Percentiles rank a stretch among this genome's conserved stretches.
phyloP scores from a whole-genome alignment of 2,113 vertebrate genomes.

The Dascyllus trimaculatus region DNA sequence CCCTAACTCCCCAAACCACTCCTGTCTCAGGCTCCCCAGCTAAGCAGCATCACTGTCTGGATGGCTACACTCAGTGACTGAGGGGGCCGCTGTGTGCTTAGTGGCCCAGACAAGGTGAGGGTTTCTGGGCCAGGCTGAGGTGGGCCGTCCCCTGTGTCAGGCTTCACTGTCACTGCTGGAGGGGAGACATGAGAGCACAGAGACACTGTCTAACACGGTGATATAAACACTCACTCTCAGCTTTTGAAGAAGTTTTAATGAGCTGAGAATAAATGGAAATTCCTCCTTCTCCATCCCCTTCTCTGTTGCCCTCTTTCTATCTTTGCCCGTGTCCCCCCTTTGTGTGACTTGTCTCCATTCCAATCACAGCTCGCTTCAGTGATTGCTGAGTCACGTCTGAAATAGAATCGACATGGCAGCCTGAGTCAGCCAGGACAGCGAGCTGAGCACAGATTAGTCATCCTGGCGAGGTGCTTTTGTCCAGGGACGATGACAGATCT shows the following conservation, averaged over 20 bases:
- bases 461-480: slow-evolving; percentile 74
- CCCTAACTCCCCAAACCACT: slow-evolving; percentile 46
- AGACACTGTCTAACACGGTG: slow-evolving; percentile 18
- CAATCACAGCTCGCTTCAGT: slow-evolving; percentile 71
- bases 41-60: slow-evolving; percentile 51
- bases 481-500: slow-evolving; percentile 73
- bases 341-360: slow-evolving; percentile 78
- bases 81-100: slow-evolving; percentile 47
- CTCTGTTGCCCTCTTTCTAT: slow-evolving; percentile 42
- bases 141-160: slow-evolving; percentile 55
- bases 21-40: slow-evolving; percentile 36
- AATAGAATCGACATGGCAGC: slow-evolving; percentile 78
- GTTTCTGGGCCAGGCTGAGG: slow-evolving; percentile 67
- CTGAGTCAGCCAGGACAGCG: slow-evolving; percentile 80
- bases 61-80: slow-evolving; percentile 36
- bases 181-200: slow-evolving; percentile 4
- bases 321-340: slow-evolving; percentile 56
- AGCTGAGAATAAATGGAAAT: slow-evolving; percentile 56
- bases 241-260: slow-evolving; percentile 72
- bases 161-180: slow-evolving; percentile 44
- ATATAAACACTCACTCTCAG: slow-evolving; percentile 47
- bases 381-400: slow-evolving; percentile 76
- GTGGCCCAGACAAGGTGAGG: slow-evolving; percentile 63
- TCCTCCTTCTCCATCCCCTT: background rate
- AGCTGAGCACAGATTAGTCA: slow-evolving; percentile 82